Conservation (phyloP, 2,888 invertebrate genomes). For the Aphodius sticticus region DNA sequence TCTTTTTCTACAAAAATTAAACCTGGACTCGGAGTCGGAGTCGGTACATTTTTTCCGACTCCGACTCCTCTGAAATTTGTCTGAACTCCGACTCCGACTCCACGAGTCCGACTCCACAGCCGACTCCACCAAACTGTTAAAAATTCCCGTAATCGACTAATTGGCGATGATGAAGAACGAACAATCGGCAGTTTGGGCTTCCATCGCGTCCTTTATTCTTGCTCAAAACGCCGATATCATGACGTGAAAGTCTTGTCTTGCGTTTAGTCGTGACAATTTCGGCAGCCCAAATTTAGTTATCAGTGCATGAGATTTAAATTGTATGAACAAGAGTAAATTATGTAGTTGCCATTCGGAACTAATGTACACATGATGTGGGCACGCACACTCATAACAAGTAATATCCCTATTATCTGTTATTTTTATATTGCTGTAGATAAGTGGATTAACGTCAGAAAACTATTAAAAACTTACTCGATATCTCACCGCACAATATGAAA, state of each 20-base stretch:
- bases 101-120: too few relatives aligned
- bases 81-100: too few relatives aligned
- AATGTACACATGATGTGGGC: background rate
- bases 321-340: background rate
- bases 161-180: background rate
- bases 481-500: background rate
- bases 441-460: background rate
- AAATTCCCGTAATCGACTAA: background rate
- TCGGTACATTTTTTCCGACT: too few relatives aligned
- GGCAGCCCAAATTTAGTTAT: background rate
- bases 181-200: background rate
- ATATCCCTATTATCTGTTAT: background rate
- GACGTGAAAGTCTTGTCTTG: background rate
- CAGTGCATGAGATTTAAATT: background rate
- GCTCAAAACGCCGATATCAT: background rate
- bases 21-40: too few relatives aligned
- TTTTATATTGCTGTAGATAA: background rate
- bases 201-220: background rate
- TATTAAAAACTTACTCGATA: background rate
- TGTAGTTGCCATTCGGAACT: background rate
- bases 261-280: background rate
- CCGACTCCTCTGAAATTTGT: too few relatives aligned
- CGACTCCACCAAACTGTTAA: background rate
- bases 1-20: too few relatives aligned
- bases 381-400: background rate